Conservation (phyloP, 2,113 vertebrate species). For the Pseudorectes ferrugineus region DNA sequence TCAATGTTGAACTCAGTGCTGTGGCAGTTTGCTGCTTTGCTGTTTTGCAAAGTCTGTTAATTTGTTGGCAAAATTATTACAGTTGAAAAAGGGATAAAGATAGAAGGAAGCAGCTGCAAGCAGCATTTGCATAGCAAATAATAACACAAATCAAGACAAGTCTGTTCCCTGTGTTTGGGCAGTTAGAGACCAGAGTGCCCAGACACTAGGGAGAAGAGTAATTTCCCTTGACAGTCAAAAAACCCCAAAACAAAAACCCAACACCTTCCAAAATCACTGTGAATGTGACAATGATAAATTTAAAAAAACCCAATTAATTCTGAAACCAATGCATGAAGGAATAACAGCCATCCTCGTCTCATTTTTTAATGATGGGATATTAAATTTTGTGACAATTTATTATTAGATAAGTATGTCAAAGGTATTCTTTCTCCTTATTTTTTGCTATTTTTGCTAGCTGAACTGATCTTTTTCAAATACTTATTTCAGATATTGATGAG, state of each 20-base stretch:
- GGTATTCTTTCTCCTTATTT: background rate
- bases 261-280: background rate
- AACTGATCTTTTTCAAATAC: background rate
- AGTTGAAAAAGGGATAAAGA: background rate
- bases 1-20: background rate
- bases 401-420: background rate
- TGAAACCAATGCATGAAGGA: background rate
- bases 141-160: background rate
- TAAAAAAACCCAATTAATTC: background rate
- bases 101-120: background rate
- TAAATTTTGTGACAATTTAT: background rate
- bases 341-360: background rate
- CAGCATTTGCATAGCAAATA: background rate
- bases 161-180: background rate
- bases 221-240: background rate
- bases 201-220: background rate
- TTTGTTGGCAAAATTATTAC: background rate
- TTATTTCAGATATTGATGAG: slow-evolving; percentile 61
- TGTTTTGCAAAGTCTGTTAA: background rate
- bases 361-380: background rate
- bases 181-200: background rate
- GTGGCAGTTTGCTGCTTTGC: background rate
- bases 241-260: accelerated
- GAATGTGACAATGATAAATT: background rate
- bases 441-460: background rate